A percentile compares a stretch with the other conserved stretches of the same genome.
These are phyloP conservation scores for Zygogramma bicolorata DNA, from an alignment of 2,888 invertebrate species.

Conservation along the genomic window DNA sequence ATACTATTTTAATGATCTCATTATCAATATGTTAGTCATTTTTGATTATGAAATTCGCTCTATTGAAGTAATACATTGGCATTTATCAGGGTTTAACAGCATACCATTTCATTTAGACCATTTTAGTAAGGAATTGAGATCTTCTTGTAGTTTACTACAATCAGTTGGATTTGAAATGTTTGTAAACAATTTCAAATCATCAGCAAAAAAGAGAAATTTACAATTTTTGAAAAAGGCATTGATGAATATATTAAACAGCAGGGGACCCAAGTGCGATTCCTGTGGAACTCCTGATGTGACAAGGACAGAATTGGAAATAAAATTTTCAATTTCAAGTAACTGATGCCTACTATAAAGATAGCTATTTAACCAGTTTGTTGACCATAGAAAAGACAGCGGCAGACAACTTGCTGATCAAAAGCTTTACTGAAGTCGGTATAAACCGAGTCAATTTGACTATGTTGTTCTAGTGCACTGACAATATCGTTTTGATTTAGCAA, in stretches of 20 bases:
- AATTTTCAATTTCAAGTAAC: too few relatives aligned
- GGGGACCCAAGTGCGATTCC: background rate
- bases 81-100: background rate
- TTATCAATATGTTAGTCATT: slow-evolving; percentile 9
- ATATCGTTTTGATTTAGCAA: too few relatives aligned
- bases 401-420: slow-evolving; percentile 3
- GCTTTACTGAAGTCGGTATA: background rate
- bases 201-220: background rate
- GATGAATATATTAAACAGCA: background rate
- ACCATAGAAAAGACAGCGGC: slow-evolving; percentile 28
- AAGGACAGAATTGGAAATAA: too few relatives aligned
- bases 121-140: background rate
- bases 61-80: background rate
- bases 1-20: slow-evolving; percentile 5
- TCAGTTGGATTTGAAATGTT: background rate
- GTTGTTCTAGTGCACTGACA: slow-evolving; percentile 6
- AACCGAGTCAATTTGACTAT: background rate
- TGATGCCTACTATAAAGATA: background rate
- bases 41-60: background rate
- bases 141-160: background rate
- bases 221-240: background rate
- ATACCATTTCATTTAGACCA: slow-evolving; percentile 1
- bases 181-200: background rate
- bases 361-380: background rate
- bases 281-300: background rate